A percentile compares a stretch with the other conserved stretches of the same genome.
Conservation (phyloP, 2,888 invertebrate species). For the Drosophila picticornis region DNA sequence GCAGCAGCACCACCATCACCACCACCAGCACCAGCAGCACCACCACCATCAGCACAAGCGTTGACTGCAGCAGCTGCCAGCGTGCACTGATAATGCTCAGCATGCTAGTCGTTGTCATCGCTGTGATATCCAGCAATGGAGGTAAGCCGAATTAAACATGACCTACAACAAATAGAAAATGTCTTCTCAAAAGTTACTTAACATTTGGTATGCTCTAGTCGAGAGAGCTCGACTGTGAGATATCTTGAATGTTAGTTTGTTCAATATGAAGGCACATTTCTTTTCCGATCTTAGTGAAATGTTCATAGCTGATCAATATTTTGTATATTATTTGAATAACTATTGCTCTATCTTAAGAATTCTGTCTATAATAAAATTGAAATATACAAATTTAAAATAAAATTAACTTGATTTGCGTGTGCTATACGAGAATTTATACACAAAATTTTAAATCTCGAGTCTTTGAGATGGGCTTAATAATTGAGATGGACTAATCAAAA, state of each 20-base stretch:
- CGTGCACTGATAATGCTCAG: constrained; percentile 78
- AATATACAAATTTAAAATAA: no score
- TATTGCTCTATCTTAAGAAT: not conserved
- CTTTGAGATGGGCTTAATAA: not conserved
- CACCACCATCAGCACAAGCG: constrained; percentile 10
- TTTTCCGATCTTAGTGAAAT: not conserved
- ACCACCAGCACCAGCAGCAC: not conserved
- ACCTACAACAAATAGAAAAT: not conserved
- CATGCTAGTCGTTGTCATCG: constrained; percentile 80
- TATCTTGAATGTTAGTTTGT: not conserved
- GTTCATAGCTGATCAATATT: not conserved
- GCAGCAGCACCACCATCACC: constrained; percentile 11
- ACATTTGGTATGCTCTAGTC: not conserved
- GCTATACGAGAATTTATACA: not conserved
- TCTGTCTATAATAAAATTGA: no score
- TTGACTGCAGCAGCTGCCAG: constrained; percentile 56
- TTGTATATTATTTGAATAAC: not conserved
- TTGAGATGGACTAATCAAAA: not conserved
- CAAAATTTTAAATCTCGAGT: not conserved
- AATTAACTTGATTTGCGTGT: not conserved
- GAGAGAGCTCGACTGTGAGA: not conserved
- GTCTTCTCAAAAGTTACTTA: not conserved
- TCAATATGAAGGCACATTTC: not conserved
- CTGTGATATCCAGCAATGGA: constrained; percentile 82
- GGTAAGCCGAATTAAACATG: constrained; percentile 66